These are phyloP conservation scores for Melozone crissalis DNA, from an alignment of 2,113 vertebrate genomes.

Conservation along the genomic window DNA sequence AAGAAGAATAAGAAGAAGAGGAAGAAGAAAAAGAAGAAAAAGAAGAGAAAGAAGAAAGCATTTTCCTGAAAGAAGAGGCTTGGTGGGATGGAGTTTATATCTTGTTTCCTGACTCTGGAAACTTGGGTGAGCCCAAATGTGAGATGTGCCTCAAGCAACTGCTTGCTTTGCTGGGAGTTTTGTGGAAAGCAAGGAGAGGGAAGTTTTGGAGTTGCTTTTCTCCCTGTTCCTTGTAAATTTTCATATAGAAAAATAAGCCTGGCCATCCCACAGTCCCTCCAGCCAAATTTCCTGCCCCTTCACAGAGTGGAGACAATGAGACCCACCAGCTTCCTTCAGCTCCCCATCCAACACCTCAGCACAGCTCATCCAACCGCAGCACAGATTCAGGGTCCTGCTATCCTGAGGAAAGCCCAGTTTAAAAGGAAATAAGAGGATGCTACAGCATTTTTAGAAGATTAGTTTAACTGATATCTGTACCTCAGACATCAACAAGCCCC, in stretches of 20 bases:
- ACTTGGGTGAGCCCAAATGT: no score
- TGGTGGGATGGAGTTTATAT: not conserved
- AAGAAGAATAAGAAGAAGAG: no score
- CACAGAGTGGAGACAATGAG: not conserved
- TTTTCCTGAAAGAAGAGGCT: not conserved
- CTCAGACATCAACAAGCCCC: not conserved
- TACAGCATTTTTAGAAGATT: not conserved
- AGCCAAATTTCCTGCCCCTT: not conserved
- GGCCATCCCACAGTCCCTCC: not conserved
- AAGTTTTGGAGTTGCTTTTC: not conserved
- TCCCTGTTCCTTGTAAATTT: not conserved
- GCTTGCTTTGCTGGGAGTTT: not conserved
- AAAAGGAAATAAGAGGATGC: constrained; percentile 14
- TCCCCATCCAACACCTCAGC: not conserved
- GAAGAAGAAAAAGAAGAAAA: no score
- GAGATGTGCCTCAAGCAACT: not conserved
- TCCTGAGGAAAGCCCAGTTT: not conserved
- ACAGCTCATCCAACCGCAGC: not conserved
- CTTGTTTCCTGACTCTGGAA: not conserved
- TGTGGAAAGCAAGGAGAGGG: not conserved
- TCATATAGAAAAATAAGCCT: not conserved
- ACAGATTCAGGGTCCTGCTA: not conserved
- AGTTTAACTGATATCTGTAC: not conserved
- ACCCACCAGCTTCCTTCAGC: not conserved
- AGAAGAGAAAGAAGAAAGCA: not conserved